phyloP scores from a whole-genome alignment of 2,113 vertebrate genomes.

The Microtus oregoni region DNA sequence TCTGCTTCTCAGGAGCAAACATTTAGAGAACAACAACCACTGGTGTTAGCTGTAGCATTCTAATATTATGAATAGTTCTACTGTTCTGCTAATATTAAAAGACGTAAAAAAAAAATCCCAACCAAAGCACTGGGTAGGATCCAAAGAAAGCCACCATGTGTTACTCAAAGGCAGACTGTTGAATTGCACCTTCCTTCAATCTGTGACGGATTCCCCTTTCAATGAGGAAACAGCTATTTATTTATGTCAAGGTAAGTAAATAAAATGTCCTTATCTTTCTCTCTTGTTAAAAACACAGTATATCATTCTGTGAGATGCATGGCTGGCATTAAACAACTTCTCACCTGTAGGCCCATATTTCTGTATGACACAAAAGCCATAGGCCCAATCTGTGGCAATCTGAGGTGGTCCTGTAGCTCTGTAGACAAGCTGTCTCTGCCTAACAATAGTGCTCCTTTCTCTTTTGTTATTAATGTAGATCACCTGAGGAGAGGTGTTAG shows the following conservation, averaged over 20 bases:
- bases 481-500: too few species aligned
- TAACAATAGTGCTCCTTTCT: too few species aligned
- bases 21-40: constrained; percentile 51
- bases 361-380: too few species aligned
- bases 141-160: constrained; percentile 3
- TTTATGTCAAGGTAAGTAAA: constrained; percentile 48
- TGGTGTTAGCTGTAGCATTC: not conserved
- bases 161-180: constrained; percentile 53
- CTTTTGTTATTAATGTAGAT: too few species aligned
- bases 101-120: not conserved
- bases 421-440: too few species aligned
- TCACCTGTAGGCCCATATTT: too few species aligned
- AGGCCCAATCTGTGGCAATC: too few species aligned
- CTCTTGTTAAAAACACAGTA: not conserved
- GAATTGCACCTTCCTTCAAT: not conserved
- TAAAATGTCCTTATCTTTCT: constrained; percentile 39
- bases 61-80: constrained; percentile 25
- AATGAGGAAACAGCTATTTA: constrained; percentile 44
- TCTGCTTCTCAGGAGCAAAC: constrained; percentile 1
- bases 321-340: not conserved
- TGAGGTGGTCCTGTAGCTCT: too few species aligned
- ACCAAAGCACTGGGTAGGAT: constrained; percentile 3
- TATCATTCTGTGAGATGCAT: not conserved
- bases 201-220: constrained; percentile 63
- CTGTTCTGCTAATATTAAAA: constrained; percentile 49